Conservation (phyloP, 53 echinoderm and acorn worm genomes). For the Paracentrotus lividus region DNA sequence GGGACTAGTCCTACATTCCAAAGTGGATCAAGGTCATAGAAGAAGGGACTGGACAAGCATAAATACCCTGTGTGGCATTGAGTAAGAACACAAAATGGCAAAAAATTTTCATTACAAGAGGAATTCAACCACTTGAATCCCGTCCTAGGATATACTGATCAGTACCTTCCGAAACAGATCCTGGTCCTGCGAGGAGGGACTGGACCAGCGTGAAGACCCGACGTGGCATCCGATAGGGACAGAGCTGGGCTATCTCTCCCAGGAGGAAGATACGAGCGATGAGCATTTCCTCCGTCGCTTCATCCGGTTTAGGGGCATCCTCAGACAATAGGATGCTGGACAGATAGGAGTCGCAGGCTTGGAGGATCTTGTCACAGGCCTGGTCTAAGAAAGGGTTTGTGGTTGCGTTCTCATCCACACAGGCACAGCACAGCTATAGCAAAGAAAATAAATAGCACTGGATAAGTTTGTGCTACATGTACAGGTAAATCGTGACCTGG, state of each 20-base stretch:
- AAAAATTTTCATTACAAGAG: too few relatives aligned
- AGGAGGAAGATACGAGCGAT: conserved; percentile 82
- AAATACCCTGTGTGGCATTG: conserved; percentile 74
- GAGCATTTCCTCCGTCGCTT: conserved; percentile 73
- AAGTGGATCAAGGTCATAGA: conserved; percentile 76
- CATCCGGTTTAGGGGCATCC: conserved; percentile 46
- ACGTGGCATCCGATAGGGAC: conserved; percentile 80
- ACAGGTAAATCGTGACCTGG: too few relatives aligned
- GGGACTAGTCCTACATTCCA: too few relatives aligned
- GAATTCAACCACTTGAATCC: too few relatives aligned
- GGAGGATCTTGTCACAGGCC: conserved; percentile 73
- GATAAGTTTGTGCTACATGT: neutral
- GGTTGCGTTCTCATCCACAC: conserved; percentile 52
- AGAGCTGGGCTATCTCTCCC: conserved; percentile 87
- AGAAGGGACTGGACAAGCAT: conserved; percentile 94
- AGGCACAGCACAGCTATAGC: conserved; percentile 75
- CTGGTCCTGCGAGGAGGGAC: conserved; percentile 90
- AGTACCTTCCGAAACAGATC: conserved; percentile 72
- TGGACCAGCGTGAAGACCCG: conserved; percentile 86
- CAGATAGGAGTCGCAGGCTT: conserved; percentile 82
- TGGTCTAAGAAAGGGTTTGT: conserved; percentile 66
- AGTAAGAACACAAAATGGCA: conserved; percentile 83
- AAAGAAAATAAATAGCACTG: neutral
- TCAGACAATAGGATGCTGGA: conserved; percentile 83
- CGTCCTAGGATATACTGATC: too few relatives aligned